A percentile compares a stretch with the other conserved stretches of the same genome.
Evolutionary conservation across 2,797 vertebrate genomes (phyloP).

Genomic region (Telmatherina bonti): DNA sequence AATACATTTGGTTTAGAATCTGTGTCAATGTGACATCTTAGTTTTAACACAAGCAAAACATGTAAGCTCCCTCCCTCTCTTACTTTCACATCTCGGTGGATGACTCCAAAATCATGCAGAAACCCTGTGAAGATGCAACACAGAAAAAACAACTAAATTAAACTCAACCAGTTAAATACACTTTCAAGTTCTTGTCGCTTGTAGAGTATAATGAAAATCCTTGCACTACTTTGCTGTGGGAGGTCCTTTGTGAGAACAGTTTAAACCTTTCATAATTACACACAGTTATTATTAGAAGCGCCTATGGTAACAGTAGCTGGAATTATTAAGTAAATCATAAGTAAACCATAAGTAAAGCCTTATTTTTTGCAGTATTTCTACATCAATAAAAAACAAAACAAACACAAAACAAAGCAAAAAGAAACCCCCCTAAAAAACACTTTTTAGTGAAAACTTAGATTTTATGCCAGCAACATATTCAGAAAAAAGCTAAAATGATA

Average conservation of each 20-base stretch:
- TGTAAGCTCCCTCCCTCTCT: conserved; percentile 1
- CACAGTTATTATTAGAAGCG: conserved; percentile 5
- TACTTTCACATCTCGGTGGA: conserved; percentile 97
- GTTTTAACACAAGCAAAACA: neutral
- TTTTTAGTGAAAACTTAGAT: neutral
- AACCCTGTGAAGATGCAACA: conserved; percentile 82
- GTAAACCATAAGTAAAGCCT: neutral
- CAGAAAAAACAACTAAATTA: neutral
- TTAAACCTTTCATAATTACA: conserved; percentile 39
- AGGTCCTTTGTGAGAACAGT: conserved; percentile 28
- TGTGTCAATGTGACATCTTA: neutral
- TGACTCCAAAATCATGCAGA: conserved; percentile 92
- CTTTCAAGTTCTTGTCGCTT: neutral
- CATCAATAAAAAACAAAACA: too few species aligned
- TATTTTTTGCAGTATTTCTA: neutral
- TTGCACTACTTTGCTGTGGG: neutral
- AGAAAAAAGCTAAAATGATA: neutral
- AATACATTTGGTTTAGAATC: neutral
- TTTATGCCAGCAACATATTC: neutral
- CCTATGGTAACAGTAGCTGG: neutral
- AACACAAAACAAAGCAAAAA: too few species aligned
- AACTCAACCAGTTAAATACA: neutral
- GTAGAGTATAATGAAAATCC: neutral
- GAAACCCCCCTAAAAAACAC: too few species aligned
- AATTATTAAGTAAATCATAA: neutral